Evolutionary conservation across 1,140 invertebrate species (phyloP).

Genomic region (Drosophila aff.): DNA sequence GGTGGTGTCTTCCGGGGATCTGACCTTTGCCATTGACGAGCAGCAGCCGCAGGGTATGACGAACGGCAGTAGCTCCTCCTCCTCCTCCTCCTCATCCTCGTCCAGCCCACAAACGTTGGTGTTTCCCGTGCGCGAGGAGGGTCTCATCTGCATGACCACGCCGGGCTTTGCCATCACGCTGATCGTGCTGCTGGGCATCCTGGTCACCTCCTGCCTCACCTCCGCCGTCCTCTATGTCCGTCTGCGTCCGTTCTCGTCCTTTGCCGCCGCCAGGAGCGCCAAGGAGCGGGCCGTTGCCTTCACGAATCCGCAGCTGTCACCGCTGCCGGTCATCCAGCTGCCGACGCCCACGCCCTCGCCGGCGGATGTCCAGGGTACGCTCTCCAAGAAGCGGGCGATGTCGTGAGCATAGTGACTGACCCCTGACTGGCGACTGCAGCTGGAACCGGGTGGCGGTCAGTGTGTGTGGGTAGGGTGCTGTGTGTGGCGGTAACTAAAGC

Average conservation of each 20-base stretch:
- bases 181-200: constrained; percentile 91
- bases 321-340: constrained; percentile 67
- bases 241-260: constrained; percentile 88
- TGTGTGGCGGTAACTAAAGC: constrained; percentile 5
- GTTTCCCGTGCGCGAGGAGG: constrained; percentile 88
- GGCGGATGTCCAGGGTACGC: constrained; percentile 61
- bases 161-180: constrained; percentile 94
- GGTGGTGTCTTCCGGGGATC: constrained; percentile 94
- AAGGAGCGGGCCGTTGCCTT: constrained; percentile 86
- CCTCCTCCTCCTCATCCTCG: constrained; percentile 74
- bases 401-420: constrained; percentile 56
- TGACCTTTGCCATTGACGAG: constrained; percentile 92
- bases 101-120: constrained; percentile 88
- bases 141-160: constrained; percentile 96
- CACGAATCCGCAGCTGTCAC: constrained; percentile 82
- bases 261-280: constrained; percentile 83
- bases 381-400: constrained; percentile 76
- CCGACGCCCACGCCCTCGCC: constrained; percentile 51
- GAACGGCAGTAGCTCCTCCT: constrained; percentile 5
- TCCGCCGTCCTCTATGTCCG: constrained; percentile 93
- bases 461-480: not conserved
- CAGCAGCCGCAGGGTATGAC: constrained; percentile 81
- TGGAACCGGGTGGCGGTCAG: not conserved
- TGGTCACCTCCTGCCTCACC: constrained; percentile 92
- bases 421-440: constrained; percentile 15